These are phyloP conservation scores for Megalurothrips usitatus DNA, from an alignment of 2,888 invertebrate species.

Conservation along the genomic window DNA sequence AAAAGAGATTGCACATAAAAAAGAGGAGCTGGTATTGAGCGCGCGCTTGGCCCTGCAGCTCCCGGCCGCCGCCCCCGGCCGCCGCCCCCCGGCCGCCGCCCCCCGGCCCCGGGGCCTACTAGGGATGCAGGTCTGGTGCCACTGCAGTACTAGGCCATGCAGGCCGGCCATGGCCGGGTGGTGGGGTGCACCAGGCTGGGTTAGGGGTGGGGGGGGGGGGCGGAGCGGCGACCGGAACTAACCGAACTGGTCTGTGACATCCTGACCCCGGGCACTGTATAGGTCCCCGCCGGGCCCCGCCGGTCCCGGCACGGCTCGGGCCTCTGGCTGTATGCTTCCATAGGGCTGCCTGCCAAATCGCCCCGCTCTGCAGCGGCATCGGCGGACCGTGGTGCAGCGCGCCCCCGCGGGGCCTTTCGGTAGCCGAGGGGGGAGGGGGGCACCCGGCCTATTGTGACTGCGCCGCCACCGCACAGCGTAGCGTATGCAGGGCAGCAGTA, in stretches of 20 bases:
- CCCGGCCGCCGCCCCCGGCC: background rate
- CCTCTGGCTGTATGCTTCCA: background rate
- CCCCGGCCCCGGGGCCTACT: background rate
- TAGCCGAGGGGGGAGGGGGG: too few species aligned
- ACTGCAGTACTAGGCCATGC: constrained; percentile 17
- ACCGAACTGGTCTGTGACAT: background rate
- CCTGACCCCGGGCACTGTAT: background rate
- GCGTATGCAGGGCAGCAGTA: too few species aligned
- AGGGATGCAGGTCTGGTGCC: constrained; percentile 25
- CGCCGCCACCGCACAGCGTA: background rate
- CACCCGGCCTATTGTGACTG: background rate
- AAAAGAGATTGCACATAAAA: constrained; percentile 23
- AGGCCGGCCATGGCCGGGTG: background rate
- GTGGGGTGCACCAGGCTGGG: background rate
- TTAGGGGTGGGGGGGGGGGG: background rate
- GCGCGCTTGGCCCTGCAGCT: background rate
- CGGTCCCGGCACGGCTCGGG: too few species aligned
- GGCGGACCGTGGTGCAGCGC: too few species aligned
- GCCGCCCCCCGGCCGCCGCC: background rate
- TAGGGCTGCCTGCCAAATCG: background rate
- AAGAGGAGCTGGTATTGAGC: constrained; percentile 22
- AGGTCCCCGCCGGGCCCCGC: too few species aligned
- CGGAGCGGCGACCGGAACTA: background rate
- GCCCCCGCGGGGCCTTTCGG: too few species aligned
- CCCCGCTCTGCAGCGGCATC: background rate